phyloP scores from a whole-genome alignment of 1,140 invertebrate genomes.

The Aphaenogaster floridana region DNA sequence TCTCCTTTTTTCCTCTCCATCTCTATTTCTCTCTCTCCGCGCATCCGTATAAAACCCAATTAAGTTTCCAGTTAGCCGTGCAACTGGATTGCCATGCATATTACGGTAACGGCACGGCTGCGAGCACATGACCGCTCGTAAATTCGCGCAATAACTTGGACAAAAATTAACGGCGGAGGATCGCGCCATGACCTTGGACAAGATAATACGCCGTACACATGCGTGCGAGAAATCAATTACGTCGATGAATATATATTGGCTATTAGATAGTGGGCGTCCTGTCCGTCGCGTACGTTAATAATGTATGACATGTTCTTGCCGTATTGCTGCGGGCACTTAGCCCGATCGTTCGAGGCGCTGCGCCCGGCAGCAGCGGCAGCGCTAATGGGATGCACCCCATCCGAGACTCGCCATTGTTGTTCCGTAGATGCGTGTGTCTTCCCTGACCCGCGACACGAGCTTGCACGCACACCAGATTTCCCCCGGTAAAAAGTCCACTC shows the following conservation, averaged over 20 bases:
- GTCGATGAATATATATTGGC: conserved; percentile 79
- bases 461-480: conserved; percentile 62
- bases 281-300: conserved; percentile 72
- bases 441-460: conserved; percentile 68
- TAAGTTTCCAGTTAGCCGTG: conserved; percentile 56
- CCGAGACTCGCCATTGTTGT: conserved; percentile 71
- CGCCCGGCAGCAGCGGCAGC: conserved; percentile 40
- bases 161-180: conserved; percentile 50
- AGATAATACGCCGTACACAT: conserved; percentile 49
- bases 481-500: conserved; percentile 68
- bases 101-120: conserved; percentile 46
- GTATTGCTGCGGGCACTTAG: conserved; percentile 71
- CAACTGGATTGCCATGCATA: conserved; percentile 54
- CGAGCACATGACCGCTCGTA: conserved; percentile 46
- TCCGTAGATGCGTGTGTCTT: conserved; percentile 64
- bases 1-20: not conserved
- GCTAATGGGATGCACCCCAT: conserved; percentile 75
- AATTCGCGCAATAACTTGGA: conserved; percentile 55
- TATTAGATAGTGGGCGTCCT: conserved; percentile 76
- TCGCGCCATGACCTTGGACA: conserved; percentile 62
- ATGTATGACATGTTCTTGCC: conserved; percentile 79
- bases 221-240: conserved; percentile 77
- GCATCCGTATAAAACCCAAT: conserved; percentile 39
- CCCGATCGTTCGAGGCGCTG: conserved; percentile 65
- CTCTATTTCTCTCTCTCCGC: not conserved